These are phyloP conservation scores for Hormiphora californensis DNA, from an alignment of 37 sponge, comb jelly and placozoan genomes.

Conservation along the genomic window DNA sequence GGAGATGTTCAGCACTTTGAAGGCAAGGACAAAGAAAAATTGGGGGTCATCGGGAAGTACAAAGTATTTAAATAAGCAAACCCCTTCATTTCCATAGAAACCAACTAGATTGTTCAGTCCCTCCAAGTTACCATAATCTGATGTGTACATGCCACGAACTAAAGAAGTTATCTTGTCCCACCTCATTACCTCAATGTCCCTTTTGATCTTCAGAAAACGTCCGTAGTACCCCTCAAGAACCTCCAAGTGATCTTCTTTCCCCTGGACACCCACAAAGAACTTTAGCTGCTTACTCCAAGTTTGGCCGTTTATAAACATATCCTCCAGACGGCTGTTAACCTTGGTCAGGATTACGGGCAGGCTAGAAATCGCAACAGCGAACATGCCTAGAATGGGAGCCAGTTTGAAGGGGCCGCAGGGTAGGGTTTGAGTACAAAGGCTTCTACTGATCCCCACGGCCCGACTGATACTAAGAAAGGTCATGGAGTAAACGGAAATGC, in stretches of 20 bases:
- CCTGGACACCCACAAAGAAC: not conserved
- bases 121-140: not conserved
- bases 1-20: not conserved
- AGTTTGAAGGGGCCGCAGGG: no score
- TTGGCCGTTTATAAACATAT: not conserved
- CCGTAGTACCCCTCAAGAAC: not conserved
- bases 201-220: not conserved
- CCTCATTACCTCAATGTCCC: not conserved
- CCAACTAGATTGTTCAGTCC: not conserved
- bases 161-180: not conserved
- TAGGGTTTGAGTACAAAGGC: not conserved
- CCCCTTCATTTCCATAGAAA: constrained; percentile 1
- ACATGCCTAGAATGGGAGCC: not conserved
- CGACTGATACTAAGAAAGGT: not conserved
- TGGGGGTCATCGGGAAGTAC: not conserved
- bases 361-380: not conserved
- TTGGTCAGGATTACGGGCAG: not conserved
- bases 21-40: not conserved
- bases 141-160: not conserved
- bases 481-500: not conserved
- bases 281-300: not conserved
- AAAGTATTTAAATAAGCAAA: not conserved
- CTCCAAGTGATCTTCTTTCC: not conserved
- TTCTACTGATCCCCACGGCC: not conserved
- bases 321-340: not conserved